Percentiles rank a stretch among this genome's conserved stretches.
phyloP scores from a whole-genome alignment of 2,113 vertebrate genomes.

The Podarcis raffonei region DNA sequence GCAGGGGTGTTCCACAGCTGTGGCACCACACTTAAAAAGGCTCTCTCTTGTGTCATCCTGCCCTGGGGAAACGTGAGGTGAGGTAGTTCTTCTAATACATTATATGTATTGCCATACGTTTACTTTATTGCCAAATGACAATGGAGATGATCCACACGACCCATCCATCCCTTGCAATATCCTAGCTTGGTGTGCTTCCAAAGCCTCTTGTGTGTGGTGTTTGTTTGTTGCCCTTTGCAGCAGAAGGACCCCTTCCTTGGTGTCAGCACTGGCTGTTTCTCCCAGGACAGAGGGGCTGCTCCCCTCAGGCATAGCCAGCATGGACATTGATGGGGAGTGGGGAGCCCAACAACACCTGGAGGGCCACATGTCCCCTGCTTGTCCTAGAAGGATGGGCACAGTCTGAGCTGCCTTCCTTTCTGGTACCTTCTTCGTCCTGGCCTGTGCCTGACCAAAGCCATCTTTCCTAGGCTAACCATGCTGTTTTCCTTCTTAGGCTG shows the following conservation, averaged over 20 bases:
- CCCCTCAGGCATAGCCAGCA: no score
- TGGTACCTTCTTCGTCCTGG: not conserved
- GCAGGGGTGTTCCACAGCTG: not conserved
- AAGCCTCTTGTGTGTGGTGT: not conserved
- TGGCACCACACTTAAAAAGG: not conserved
- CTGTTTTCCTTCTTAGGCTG: constrained; percentile 72
- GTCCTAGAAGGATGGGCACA: not conserved
- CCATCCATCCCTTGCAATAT: not conserved
- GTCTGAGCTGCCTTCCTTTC: not conserved
- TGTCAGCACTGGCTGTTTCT: not conserved
- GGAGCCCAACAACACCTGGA: not conserved
- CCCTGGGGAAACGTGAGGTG: not conserved
- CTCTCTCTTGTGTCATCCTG: not conserved
- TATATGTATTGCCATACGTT: not conserved
- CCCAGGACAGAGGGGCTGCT: not conserved
- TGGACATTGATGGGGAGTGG: no score
- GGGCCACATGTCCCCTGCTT: not conserved
- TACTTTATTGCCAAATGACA: not conserved
- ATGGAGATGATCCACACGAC: not conserved
- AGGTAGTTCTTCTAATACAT: not conserved
- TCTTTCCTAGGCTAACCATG: not conserved
- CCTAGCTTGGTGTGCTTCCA: not conserved
- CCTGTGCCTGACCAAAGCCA: not conserved
- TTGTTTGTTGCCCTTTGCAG: not conserved
- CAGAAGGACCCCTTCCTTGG: not conserved